These are phyloP conservation scores for Melanerpes formicivorus DNA, from an alignment of 2,113 vertebrate species.

Conservation along the genomic window DNA sequence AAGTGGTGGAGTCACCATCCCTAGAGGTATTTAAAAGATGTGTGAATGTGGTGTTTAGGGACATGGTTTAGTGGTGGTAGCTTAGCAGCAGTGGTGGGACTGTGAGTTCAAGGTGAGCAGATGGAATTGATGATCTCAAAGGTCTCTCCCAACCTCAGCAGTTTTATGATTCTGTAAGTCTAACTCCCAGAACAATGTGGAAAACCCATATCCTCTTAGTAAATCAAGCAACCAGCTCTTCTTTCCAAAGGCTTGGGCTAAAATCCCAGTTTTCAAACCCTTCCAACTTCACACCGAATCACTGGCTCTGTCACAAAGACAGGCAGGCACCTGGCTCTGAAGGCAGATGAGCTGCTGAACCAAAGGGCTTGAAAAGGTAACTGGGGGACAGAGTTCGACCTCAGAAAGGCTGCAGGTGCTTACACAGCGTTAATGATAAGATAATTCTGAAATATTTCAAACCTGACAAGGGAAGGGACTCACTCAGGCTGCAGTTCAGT, in stretches of 20 bases:
- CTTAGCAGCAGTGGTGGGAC: no score
- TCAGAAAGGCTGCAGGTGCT: background rate
- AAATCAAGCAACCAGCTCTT: background rate
- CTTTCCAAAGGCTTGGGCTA: background rate
- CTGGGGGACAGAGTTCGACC: background rate
- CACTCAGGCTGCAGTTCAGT: conserved; percentile 40
- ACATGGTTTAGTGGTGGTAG: no score
- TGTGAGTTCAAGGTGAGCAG: no score
- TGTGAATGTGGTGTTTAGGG: no score
- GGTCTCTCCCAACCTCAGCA: no score
- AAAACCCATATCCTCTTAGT: background rate
- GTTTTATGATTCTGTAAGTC: no score
- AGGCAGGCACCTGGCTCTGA: fast-evolving
- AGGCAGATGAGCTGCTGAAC: background rate
- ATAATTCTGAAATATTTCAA: conserved; percentile 67
- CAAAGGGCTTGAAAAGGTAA: background rate
- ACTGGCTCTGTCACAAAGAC: fast-evolving
- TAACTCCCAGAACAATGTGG: background rate
- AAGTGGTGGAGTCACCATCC: no score
- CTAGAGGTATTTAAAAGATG: no score
- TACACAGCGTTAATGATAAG: conserved; percentile 1
- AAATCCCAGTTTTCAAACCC: background rate
- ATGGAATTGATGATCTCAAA: no score
- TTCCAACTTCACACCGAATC: background rate
- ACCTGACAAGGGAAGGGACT: conserved; percentile 32